Evolutionary conservation across 2,797 vertebrate genomes (phyloP).

Genomic region (Anguilla megastoma): DNA sequence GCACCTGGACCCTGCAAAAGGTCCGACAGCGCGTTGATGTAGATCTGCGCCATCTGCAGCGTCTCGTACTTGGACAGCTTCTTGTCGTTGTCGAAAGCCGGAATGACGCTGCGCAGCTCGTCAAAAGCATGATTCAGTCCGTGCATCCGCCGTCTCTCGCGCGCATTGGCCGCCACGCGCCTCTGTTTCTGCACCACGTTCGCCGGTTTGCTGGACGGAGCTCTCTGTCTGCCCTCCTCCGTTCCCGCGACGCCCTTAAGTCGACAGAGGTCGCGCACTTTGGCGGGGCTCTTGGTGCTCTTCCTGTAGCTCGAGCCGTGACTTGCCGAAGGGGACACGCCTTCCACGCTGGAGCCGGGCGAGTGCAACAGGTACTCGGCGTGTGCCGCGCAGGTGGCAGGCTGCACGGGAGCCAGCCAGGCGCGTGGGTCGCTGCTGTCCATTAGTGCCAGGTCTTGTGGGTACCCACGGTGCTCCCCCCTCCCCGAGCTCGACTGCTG

Average conservation of each 20-base stretch:
- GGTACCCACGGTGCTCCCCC: slow-evolving; percentile 63
- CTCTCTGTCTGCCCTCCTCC: slow-evolving; percentile 72
- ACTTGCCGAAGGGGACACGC: slow-evolving; percentile 66
- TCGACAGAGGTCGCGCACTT: slow-evolving; percentile 72
- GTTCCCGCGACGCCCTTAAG: slow-evolving; percentile 62
- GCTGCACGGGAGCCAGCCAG: slow-evolving; percentile 83
- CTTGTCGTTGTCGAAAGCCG: slow-evolving; percentile 94
- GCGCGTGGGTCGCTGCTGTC: slow-evolving; percentile 82
- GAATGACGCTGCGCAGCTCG: slow-evolving; percentile 94
- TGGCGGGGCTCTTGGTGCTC: slow-evolving; percentile 61
- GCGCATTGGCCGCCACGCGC: slow-evolving; percentile 89
- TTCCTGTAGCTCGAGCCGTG: slow-evolving; percentile 63
- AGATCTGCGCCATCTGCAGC: slow-evolving; percentile 96
- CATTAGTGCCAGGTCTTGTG: slow-evolving; percentile 74
- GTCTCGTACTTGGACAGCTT: slow-evolving; percentile 98
- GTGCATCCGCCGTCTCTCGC: slow-evolving; percentile 92
- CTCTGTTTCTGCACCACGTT: slow-evolving; percentile 86
- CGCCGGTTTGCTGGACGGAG: slow-evolving; percentile 70
- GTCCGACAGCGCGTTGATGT: slow-evolving; percentile 93
- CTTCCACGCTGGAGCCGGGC: slow-evolving; percentile 65
- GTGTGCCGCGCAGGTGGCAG: slow-evolving; percentile 80
- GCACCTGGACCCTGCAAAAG: slow-evolving; percentile 75
- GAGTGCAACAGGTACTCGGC: slow-evolving; percentile 81
- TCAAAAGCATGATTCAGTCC: slow-evolving; percentile 96
- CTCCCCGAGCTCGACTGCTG: slow-evolving; percentile 56